A percentile compares a stretch with the other conserved stretches of the same genome.
phyloP scores from a whole-genome alignment of 1,140 invertebrate genomes.

The Callitettix versicolor region DNA sequence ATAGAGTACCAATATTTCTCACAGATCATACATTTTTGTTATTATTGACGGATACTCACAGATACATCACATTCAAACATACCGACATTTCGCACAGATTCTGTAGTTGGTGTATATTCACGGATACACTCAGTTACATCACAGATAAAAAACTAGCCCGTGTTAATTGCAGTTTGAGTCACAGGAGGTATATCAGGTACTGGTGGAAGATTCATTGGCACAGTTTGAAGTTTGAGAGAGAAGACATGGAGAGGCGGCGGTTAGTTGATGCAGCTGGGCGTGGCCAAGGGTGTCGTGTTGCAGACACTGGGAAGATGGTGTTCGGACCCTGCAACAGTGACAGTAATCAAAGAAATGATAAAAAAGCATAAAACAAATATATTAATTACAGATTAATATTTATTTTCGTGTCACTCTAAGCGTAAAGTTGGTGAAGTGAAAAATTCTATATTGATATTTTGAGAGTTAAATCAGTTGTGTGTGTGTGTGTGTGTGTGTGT shows the following conservation, averaged over 20 bases:
- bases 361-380: not conserved
- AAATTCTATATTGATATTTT: not conserved
- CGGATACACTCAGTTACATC: no score
- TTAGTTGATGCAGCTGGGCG: not conserved
- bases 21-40: no score
- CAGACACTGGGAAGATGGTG: not conserved
- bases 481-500: no score
- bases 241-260: constrained; percentile 1
- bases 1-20: no score
- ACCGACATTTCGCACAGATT: no score
- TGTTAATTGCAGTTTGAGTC: no score
- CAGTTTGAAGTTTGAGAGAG: not conserved
- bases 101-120: no score
- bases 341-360: no score
- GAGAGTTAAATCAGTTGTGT: not conserved
- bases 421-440: not conserved
- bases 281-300: not conserved
- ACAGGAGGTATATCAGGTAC: no score
- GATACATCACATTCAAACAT: no score
- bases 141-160: no score
- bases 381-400: not conserved
- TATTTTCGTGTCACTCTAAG: not conserved
- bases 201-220: not conserved
- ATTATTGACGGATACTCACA: no score
- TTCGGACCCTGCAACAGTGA: not conserved